Evolutionary conservation across 2,888 invertebrate genomes (phyloP).

Genomic region (Ommatoiulus sabulosus): DNA sequence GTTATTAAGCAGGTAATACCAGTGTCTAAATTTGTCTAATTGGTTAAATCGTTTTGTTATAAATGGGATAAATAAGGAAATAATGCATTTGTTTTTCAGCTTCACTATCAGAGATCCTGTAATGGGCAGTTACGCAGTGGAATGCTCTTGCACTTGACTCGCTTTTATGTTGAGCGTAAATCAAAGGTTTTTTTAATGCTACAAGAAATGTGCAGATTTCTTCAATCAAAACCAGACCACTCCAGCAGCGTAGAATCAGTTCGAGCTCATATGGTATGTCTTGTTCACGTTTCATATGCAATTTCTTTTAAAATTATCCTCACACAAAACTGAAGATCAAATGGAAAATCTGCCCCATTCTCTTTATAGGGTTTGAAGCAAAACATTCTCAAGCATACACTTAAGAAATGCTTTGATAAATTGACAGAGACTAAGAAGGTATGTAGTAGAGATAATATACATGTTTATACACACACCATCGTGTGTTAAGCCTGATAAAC

Average conservation of each 20-base stretch:
- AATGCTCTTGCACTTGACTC: slow-evolving; percentile 65
- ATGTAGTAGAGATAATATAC: background rate
- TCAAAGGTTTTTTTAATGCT: slow-evolving; percentile 71
- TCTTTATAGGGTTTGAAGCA: slow-evolving; percentile 38
- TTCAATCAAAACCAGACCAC: slow-evolving; percentile 72
- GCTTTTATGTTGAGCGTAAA: slow-evolving; percentile 74
- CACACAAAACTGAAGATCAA: background rate
- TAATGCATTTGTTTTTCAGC: slow-evolving; percentile 2
- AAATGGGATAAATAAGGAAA: background rate
- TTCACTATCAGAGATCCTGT: slow-evolving; percentile 61
- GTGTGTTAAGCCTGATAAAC: too few species aligned
- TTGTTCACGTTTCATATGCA: background rate
- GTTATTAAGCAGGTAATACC: slow-evolving; percentile 74
- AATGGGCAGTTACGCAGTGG: slow-evolving; percentile 61
- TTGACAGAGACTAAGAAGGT: slow-evolving; percentile 17
- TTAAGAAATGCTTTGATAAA: slow-evolving; percentile 14
- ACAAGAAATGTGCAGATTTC: slow-evolving; percentile 71
- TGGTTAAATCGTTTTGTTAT: background rate
- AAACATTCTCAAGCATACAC: slow-evolving; percentile 31
- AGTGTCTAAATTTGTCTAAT: background rate
- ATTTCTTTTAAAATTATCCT: background rate
- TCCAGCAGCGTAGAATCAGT: slow-evolving; percentile 58
- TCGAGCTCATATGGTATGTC: slow-evolving; percentile 6
- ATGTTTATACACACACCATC: background rate
- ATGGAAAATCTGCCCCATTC: background rate